A percentile compares a stretch with the other conserved stretches of the same genome.
Conservation (phyloP, 2,113 vertebrate genomes). For the Vidua macroura region DNA sequence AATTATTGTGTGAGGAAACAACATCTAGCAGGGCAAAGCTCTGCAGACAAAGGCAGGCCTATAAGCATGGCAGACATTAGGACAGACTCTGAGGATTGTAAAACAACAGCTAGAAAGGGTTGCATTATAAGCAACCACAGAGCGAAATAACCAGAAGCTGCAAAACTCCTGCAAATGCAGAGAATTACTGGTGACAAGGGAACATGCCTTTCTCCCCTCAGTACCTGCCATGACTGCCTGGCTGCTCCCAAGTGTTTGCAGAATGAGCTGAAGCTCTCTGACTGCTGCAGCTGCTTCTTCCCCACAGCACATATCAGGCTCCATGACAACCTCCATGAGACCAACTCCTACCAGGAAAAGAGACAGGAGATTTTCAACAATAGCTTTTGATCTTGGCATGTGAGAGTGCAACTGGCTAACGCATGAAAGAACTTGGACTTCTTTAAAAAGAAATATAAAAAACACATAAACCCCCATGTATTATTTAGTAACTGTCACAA, state of each 20-base stretch:
- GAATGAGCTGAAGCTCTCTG: constrained; percentile 93
- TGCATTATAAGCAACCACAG: neutral
- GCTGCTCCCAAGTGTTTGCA: constrained; percentile 93
- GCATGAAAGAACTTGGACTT: neutral
- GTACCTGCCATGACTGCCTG: constrained; percentile 96
- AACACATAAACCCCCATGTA: neutral
- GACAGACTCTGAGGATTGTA: neutral
- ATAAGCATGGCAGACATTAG: neutral
- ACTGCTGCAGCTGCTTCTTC: constrained; percentile 92
- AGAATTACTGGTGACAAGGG: neutral
- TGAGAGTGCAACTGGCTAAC: neutral
- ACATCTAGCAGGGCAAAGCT: neutral
- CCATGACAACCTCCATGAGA: constrained; percentile 98
- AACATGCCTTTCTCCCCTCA: neutral
- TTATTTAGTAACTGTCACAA: constrained; percentile 35
- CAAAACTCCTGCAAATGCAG: neutral
- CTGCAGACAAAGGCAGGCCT: neutral
- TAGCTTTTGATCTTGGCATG: constrained; percentile 11
- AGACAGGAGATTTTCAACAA: constrained; percentile 18
- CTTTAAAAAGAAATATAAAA: neutral
- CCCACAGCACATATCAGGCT: constrained; percentile 94
- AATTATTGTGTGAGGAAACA: neutral
- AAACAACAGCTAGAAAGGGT: neutral
- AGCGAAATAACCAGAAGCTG: constrained; percentile 23
- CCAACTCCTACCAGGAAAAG: constrained; percentile 81